Base-by-base conservation (phyloP, 2,113 vertebrate species). In the Meleagris gallopavo region DNA sequence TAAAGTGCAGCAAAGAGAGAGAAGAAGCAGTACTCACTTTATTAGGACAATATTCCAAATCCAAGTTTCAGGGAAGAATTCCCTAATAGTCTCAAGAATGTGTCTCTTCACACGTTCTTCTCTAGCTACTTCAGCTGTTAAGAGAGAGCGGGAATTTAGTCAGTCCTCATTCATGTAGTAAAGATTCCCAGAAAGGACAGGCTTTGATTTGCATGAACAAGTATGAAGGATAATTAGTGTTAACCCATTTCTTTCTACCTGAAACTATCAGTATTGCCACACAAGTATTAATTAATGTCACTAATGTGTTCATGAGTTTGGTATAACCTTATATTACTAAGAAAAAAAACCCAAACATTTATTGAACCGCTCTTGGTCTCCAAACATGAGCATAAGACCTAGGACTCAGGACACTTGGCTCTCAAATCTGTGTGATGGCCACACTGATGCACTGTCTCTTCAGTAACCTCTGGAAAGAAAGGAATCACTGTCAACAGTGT, bases 61-160 rank as follows among this genome's bases (percentile, higher is more conserved):
- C 98, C 98, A 99, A 13, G 98, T 98, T 93, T 99, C 98, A 15
- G 98, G 98, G 77, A 99, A 99, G 93, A 96, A 98, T 11, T 86
- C 97, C 60, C 98, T 96, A 76, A 98, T 22, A 5, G 96, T 98
- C 79, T 97, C 94, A 76, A 83, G 30, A 13, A 73, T 1, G 10
- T 32, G 10, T 52, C 9, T 86, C 18, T 81, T 75, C 30, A 55
- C 77, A 40, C 0, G 61, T n/a, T 90, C 80, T 29, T 93, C 93
- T 70, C 66, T 73, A 43, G 13, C 65, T 85, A 67, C 20, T 74
- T 95, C 93, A 55, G 21, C 86, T 88, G 40, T 3, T 40, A 60
- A 94, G 21, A 85, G 34, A 74, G 10, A 70, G 83, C 21, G 7
- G 25, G 14, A 75, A 61, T 36, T 75, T 74, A 83, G 22, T 82